Percentiles rank a stretch among this genome's conserved stretches.
Conservation (phyloP, 2,113 vertebrate genomes). For the Girardinichthys multiradiatus region DNA sequence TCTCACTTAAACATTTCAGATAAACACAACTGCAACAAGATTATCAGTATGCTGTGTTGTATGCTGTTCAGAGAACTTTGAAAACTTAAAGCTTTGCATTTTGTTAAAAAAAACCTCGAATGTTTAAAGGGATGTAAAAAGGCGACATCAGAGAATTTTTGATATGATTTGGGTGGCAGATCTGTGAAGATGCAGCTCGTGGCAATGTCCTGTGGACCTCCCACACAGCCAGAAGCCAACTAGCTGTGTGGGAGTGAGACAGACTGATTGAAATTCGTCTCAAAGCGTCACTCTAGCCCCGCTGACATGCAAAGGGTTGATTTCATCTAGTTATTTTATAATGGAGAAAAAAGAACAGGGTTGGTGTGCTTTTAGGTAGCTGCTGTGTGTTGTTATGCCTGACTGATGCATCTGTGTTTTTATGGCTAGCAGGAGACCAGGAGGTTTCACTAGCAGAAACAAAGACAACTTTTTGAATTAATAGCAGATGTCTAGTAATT, state of each 20-base stretch:
- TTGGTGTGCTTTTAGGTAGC: slow-evolving; percentile 17
- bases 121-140: slow-evolving; percentile 34
- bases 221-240: slow-evolving; percentile 70
- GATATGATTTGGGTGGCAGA: slow-evolving; percentile 61
- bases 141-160: slow-evolving; percentile 45
- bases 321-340: slow-evolving; percentile 47
- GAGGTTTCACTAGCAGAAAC: neutral
- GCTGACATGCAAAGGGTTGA: slow-evolving; percentile 54
- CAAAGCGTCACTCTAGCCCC: slow-evolving; percentile 54
- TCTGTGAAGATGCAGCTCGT: slow-evolving; percentile 58
- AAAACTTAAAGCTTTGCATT: slow-evolving; percentile 32
- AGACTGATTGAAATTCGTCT: slow-evolving; percentile 69
- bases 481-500: neutral
- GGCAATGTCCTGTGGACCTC: slow-evolving; percentile 71
- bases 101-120: slow-evolving; percentile 17
- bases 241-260: slow-evolving; percentile 66
- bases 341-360: slow-evolving; percentile 35
- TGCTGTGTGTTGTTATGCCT: slow-evolving; percentile 14
- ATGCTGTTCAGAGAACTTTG: slow-evolving; percentile 23
- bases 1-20: neutral
- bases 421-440: neutral
- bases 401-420: slow-evolving; percentile 4
- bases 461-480: neutral
- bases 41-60: neutral
- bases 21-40: neutral